Percentiles rank a stretch among this genome's conserved stretches.
These are phyloP conservation scores for Trissolcus basalis DNA, from an alignment of 1,140 invertebrate genomes.

Conservation along the genomic window DNA sequence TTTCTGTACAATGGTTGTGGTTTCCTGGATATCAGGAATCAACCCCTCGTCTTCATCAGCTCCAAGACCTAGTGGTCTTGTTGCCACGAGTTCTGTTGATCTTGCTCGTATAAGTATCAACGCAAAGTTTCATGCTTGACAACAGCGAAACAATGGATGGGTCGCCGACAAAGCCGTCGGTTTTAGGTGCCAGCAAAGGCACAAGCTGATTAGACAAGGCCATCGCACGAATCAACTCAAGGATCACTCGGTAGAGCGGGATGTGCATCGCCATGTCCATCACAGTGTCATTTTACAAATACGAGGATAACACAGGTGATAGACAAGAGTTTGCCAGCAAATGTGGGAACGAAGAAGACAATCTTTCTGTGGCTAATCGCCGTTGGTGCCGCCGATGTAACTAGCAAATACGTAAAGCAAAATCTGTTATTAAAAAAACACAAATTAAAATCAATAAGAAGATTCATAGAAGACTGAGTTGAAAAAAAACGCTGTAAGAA, in stretches of 20 bases:
- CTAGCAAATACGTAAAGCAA: constrained; percentile 87
- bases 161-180: constrained; percentile 60
- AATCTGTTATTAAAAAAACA: too few relatives aligned
- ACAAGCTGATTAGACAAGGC: constrained; percentile 82
- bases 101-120: constrained; percentile 88
- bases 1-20: constrained; percentile 85
- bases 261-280: constrained; percentile 96
- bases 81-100: constrained; percentile 71
- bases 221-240: constrained; percentile 88
- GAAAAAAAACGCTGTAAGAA: too few relatives aligned
- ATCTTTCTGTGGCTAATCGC: constrained; percentile 76
- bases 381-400: constrained; percentile 85
- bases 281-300: constrained; percentile 95
- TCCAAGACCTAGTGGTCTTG: constrained; percentile 74
- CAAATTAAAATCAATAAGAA: too few relatives aligned
- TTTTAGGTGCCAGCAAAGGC: constrained; percentile 80
- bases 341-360: constrained; percentile 84
- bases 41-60: constrained; percentile 91
- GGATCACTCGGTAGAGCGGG: constrained; percentile 89
- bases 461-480: too few relatives aligned
- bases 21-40: constrained; percentile 91
- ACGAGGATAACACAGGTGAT: constrained; percentile 91
- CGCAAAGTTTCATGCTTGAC: constrained; percentile 91
- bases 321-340: constrained; percentile 88
- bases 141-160: constrained; percentile 83